Base-by-base conservation (phyloP, 2,888 invertebrate genomes). In the Drosophila barbarae region DNA sequence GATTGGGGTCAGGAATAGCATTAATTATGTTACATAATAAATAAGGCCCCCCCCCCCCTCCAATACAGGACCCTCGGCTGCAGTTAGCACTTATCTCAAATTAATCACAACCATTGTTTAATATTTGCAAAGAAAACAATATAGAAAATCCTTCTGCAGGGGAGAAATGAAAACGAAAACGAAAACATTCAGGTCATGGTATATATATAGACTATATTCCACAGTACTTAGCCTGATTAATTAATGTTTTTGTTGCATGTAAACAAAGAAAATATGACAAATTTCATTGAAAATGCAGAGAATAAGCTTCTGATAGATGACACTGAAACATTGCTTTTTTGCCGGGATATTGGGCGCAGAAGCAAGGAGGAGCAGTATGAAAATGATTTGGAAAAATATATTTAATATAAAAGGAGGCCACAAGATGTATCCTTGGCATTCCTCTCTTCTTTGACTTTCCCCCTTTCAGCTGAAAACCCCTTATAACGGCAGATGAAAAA, bases 181-280 rank as follows among this genome's bases (percentile, higher is more conserved):
- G 4, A 49, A 34, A 23, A 34, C 21, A 49, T 34, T 49, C n/a
- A 36, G 36, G 30, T 21, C 18, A 36, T 30, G 38, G 34, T 2
- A 30, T 44, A 49, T 26, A 18, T 46, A 9, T 32, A 32, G 15
- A 18, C 47, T 46, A 9, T 32, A 32, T 21, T 5, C 35, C 21
- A 12, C 36, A 56, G 55, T 56, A 56, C 55, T 56, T 56, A 52
- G 55, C 52, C 50, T 56, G 52, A 56, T 56, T 56, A 56, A 56
- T 52, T 38, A 51, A 36, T 23, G 36, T 51, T 51, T 49, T 56
- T 56, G 52, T 56, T 52, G 6, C 7, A 23, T 38, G 55, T 15
- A 30, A 52, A 56, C 28, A 56, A 52, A 23, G 55, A 13, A 56
- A 51, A 30, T 21, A 15, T 47, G 46, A 32, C 21, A 47, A 47